These are phyloP conservation scores for Drosophila phalerata DNA, from an alignment of 2,888 invertebrate species.

Conservation along the genomic window DNA sequence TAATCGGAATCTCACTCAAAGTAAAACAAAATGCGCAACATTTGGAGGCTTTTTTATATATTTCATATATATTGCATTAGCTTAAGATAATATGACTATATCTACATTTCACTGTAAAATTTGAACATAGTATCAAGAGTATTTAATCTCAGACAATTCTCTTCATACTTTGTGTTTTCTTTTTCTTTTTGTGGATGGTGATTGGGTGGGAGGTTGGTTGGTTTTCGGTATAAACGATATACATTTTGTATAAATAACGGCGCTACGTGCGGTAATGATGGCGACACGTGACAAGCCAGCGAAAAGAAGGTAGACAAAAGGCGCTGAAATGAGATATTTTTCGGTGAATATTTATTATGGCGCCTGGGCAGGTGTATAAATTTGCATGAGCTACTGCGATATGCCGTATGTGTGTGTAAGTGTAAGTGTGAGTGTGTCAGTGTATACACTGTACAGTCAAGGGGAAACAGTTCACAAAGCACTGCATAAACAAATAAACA, in stretches of 20 bases:
- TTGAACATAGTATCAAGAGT: conserved; percentile 8
- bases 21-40: too few species aligned
- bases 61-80: neutral
- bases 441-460: neutral
- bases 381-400: conserved; percentile 72
- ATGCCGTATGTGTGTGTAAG: conserved; percentile 24
- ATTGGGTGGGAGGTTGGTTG: neutral
- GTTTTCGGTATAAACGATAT: conserved; percentile 67
- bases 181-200: neutral
- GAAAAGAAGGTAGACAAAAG: conserved; percentile 69
- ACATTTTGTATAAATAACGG: conserved; percentile 82
- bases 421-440: neutral
- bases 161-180: conserved; percentile 1
- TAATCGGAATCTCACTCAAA: too few species aligned
- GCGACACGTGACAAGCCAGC: conserved; percentile 84
- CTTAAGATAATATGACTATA: neutral
- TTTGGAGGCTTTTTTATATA: neutral
- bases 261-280: conserved; percentile 85
- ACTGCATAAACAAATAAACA: conserved; percentile 79
- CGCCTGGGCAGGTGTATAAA: conserved; percentile 72
- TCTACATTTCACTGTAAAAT: neutral
- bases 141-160: conserved; percentile 23
- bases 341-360: conserved; percentile 74
- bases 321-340: conserved; percentile 79
- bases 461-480: conserved; percentile 57